Evolutionary conservation across 2,113 vertebrate genomes (phyloP).

Genomic region (Rhinolophus ferrumequinum): DNA sequence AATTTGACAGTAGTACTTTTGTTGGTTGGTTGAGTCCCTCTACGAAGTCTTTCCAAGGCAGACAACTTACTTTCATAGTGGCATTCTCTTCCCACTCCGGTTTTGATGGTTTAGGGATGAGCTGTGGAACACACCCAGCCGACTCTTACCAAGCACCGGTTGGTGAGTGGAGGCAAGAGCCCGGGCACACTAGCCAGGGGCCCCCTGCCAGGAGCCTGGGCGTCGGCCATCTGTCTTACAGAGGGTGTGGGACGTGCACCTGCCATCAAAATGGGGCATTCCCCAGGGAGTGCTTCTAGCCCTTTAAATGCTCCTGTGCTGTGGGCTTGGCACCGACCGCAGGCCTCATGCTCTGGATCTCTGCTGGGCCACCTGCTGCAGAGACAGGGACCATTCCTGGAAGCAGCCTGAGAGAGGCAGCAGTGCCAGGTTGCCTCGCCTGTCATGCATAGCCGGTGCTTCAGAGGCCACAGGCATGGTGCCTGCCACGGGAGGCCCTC

Average conservation of each 20-base stretch:
- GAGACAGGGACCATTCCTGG: background rate
- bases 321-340: fast-evolving
- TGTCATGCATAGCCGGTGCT: background rate
- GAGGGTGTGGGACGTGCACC: background rate
- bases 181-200: background rate
- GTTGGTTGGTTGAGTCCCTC: background rate
- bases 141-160: background rate
- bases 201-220: background rate
- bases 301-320: background rate
- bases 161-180: background rate
- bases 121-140: background rate
- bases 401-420: background rate
- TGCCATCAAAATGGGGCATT: background rate
- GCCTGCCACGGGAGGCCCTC: background rate
- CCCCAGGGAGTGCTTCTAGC: background rate
- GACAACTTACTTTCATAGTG: background rate
- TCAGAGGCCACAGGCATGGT: background rate
- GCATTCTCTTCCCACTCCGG: background rate
- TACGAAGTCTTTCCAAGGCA: background rate
- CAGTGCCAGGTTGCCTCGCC: background rate
- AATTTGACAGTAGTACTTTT: background rate
- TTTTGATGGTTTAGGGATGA: background rate
- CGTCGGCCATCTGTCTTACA: background rate
- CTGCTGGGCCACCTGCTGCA: too few relatives aligned
- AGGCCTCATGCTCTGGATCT: background rate